Evolutionary conservation across 2,797 vertebrate species (phyloP).

Genomic region (Paguma larvata): DNA sequence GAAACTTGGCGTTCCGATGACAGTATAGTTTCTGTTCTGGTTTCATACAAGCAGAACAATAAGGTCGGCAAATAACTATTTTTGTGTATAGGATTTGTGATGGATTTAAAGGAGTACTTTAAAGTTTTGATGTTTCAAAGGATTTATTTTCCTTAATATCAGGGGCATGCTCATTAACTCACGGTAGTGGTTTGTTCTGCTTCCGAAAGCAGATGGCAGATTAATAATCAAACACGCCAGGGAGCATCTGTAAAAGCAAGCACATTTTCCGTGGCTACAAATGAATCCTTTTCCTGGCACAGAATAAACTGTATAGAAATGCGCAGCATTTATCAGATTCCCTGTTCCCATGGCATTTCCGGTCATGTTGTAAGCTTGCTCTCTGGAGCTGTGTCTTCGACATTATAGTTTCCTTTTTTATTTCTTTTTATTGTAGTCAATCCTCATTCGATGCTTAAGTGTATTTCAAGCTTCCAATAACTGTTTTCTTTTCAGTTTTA

Average conservation of each 20-base stretch:
- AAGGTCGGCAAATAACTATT: background rate
- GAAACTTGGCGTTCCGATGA: background rate
- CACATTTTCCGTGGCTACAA: background rate
- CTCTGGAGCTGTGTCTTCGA: conserved; percentile 32
- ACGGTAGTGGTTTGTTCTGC: background rate
- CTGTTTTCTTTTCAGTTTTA: background rate
- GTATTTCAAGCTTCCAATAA: background rate
- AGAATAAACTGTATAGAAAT: background rate
- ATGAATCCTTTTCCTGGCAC: background rate
- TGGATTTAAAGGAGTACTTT: background rate
- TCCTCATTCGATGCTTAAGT: background rate
- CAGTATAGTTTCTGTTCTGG: background rate
- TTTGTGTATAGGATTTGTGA: background rate
- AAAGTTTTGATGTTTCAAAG: too few species aligned
- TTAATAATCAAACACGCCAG: background rate
- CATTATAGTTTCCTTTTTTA: conserved; percentile 10
- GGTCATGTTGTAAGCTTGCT: conserved; percentile 37
- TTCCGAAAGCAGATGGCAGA: background rate
- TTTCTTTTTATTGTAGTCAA: background rate
- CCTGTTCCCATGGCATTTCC: background rate
- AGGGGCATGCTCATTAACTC: background rate
- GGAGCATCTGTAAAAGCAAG: background rate
- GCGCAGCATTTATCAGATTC: background rate
- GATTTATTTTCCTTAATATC: background rate
- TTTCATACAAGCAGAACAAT: background rate